Base-by-base conservation (phyloP, 2,888 invertebrate genomes). In the Dryocosmus kuriphilus region DNA sequence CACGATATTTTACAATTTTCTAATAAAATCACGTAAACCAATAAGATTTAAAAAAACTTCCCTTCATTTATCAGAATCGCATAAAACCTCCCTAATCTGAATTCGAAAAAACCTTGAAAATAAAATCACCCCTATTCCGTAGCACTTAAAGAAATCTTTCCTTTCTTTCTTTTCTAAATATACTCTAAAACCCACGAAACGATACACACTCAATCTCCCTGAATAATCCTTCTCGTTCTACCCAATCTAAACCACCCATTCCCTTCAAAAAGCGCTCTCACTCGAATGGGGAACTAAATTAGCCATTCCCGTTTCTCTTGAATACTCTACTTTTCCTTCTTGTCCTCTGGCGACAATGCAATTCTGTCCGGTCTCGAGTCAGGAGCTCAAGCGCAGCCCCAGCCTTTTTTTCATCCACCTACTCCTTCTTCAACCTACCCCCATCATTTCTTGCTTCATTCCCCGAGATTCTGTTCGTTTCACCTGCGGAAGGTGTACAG, bases 361-460 rank as follows among this genome's bases (percentile, higher is more conserved):
- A 63, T 35, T 35, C 35, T 63, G 19, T 11, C 32, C 32, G n/a
- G 51, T 51, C n/a, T 74, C 51, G 75, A 41, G 71, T 67, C 62
- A 57, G 30, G 57, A 60, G 74, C 35, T 71, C 63, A 19, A 46
- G 51, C 57, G 27, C 41, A 63, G 32, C 46, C 55, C 4, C 51
- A 27, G 30, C n/a, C 46, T 62, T 62, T 77, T 79, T 75, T 79
- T 75, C 67, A 24, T 8, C n/a, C 65, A 35, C 22, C 71, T n/a
- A n/a, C n/a, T n/a, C 30, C 19, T n/a, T 67, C 46, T 71, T 71
- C 24, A 19, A 51, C 27, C 67, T n/a, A 51, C 27, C 67, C 41
- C 19, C 67, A 27, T n/a, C 51, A 51, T 71, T n/a, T 4, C 30
- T 51, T 27, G 16, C 9, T n/a, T 51, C 51, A 24, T 51, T 67